Conservation (phyloP, 2,113 vertebrate species). For the Pao palembangensis region DNA sequence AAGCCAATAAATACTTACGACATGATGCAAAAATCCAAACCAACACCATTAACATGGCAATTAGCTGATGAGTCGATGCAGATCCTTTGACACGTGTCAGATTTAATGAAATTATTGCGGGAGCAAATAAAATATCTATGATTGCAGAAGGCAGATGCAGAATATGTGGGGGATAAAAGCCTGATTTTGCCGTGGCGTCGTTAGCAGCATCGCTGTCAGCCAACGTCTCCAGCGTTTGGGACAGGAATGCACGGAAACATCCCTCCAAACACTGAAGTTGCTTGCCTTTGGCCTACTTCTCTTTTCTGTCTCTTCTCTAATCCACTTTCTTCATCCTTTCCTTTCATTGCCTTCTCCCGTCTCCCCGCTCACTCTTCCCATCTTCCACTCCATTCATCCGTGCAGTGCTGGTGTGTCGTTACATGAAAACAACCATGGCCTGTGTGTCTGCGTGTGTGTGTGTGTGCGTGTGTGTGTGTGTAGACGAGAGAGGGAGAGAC, state of each 20-base stretch:
- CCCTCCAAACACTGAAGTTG: slow-evolving; percentile 26
- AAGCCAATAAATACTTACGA: too few relatives aligned
- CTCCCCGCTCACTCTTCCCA: slow-evolving; percentile 30
- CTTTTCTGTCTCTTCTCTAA: slow-evolving; percentile 30
- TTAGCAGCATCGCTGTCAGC: not conserved
- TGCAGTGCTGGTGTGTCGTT: slow-evolving; percentile 48
- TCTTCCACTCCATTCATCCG: slow-evolving; percentile 53
- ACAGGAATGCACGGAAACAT: not conserved
- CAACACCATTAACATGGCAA: too few relatives aligned
- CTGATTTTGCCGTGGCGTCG: too few relatives aligned
- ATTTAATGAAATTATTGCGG: too few relatives aligned
- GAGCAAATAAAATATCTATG: too few relatives aligned
- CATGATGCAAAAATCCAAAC: too few relatives aligned
- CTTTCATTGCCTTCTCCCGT: slow-evolving; percentile 13
- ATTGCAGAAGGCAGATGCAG: too few relatives aligned
- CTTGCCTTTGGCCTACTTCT: slow-evolving; percentile 44
- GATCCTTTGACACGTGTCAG: too few relatives aligned
- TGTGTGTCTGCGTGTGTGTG: slow-evolving; percentile 11
- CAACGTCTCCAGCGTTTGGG: not conserved
- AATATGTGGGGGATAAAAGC: too few relatives aligned
- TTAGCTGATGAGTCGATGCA: too few relatives aligned
- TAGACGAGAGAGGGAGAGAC: slow-evolving; percentile 5
- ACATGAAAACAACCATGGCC: slow-evolving; percentile 45
- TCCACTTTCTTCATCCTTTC: slow-evolving; percentile 44
- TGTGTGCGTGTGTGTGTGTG: slow-evolving; percentile 13